These are phyloP conservation scores for Oenanthe melanoleuca DNA, from an alignment of 2,113 vertebrate genomes.

Conservation along the genomic window DNA sequence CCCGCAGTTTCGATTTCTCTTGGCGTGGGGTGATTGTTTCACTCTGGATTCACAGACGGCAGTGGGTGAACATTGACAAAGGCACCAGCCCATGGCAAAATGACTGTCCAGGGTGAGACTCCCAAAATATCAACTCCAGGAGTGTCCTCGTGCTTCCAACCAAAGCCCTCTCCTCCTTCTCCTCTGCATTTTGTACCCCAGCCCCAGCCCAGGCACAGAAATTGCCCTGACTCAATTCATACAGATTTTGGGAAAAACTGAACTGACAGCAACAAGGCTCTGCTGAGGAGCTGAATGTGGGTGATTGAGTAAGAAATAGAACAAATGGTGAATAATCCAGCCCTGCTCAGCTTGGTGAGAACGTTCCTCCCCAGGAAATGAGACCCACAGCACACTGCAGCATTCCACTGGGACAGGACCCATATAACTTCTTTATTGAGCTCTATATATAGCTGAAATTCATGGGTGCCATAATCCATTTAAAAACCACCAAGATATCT, in stretches of 20 bases:
- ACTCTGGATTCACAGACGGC: fast-evolving
- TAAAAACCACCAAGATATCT: background rate
- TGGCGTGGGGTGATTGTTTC: background rate
- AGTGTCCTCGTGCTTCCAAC: fast-evolving
- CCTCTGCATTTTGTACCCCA: background rate
- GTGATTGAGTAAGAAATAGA: background rate
- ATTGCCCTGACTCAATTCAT: fast-evolving
- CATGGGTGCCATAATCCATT: background rate
- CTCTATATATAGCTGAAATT: background rate
- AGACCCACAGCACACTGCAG: background rate
- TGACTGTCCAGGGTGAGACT: fast-evolving
- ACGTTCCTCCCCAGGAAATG: fast-evolving
- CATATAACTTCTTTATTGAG: background rate
- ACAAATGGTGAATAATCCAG: background rate
- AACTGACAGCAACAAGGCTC: background rate
- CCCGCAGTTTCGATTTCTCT: background rate
- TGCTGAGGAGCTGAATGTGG: fast-evolving
- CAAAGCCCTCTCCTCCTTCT: background rate
- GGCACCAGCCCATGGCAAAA: fast-evolving
- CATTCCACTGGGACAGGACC: background rate
- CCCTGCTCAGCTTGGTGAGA: background rate
- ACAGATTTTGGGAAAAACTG: background rate
- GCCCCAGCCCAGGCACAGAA: background rate
- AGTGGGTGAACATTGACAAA: fast-evolving
- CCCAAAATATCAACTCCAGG: fast-evolving